Evolutionary conservation across 37 sponge, comb jelly and placozoan genomes (phyloP), one percentile per base, ranked within the genome.

Genomic region (Ianthella basta): DNA sequence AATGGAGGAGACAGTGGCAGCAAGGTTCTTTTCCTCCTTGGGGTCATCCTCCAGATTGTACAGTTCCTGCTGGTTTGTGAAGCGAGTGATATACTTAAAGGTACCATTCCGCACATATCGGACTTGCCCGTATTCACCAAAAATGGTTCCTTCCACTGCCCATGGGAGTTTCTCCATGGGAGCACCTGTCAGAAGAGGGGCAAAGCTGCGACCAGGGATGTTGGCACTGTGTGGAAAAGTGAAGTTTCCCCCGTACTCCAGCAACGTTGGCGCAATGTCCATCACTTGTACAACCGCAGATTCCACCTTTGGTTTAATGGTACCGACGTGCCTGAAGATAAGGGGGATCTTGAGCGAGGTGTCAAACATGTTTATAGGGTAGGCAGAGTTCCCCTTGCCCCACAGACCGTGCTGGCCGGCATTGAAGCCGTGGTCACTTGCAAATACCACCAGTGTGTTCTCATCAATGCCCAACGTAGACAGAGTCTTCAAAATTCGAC

Each of bases 281-380:
- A 89, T 68, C 29, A 86, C 89, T 54, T 92, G 92, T 2, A 92
- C 92, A 55, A 83, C 57, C 0, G 82, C 72, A 27, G 84, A 60
- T 30, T 89, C 90, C 39, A 89, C 87, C 10, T 83, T 82, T 1
- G 92, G 90, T 24, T 68, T 44, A 40, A 92, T 83, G 0, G 39
- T 53, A 15, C 87, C 90, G 4, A 19, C 29, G 87, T 92, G 92
- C 0, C 92, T 36, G 77, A 87, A 88, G 30, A 91, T 91, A 74
- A 91, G 81, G 24, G 92, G 92, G 37, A 91, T 88, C 24, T 44
- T 84, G 14, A 92, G 44, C 12, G 92, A 92, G 14, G 92, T 92
- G 25, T 92, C 92, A 78, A 92, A 92, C 92, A 92, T 92, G 80
- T 92, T 92, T 34, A 88, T 80, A 54, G 92, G 92, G 38, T 92